Conservation (phyloP, 2,888 invertebrate species). For the Mayetiola destructor region DNA sequence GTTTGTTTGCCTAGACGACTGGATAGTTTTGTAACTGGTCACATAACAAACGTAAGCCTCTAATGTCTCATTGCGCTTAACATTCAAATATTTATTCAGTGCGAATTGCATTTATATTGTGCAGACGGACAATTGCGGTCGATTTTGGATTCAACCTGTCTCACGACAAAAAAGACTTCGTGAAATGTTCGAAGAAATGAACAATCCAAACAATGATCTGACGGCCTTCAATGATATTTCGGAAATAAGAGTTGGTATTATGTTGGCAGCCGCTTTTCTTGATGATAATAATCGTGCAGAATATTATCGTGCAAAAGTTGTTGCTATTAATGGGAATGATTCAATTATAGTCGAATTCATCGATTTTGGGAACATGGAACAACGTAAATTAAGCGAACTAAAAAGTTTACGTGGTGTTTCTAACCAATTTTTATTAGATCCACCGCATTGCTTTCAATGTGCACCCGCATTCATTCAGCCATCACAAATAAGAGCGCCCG, state of each 20-base stretch:
- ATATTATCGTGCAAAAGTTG: constrained; percentile 46
- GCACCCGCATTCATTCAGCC: constrained; percentile 55
- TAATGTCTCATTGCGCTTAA: not conserved
- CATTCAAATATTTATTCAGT: constrained; percentile 5
- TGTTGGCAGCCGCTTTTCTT: constrained; percentile 44
- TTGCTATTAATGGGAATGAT: too few relatives aligned
- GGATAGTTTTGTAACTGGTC: constrained; percentile 36
- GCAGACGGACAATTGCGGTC: constrained; percentile 28
- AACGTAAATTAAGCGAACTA: constrained; percentile 36
- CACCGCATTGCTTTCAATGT: constrained; percentile 57
- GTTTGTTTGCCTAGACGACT: constrained; percentile 45
- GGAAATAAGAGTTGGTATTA: constrained; percentile 35
- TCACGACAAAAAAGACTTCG: constrained; percentile 12
- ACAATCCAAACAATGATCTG: constrained; percentile 1
- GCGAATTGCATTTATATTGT: not conserved
- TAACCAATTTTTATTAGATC: constrained; percentile 26
- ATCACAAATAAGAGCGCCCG: constrained; percentile 41
- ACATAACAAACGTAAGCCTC: constrained; percentile 41
- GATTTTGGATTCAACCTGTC: constrained; percentile 31
- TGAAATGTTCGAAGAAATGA: not conserved
- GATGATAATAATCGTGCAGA: constrained; percentile 26
- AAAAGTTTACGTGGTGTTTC: constrained; percentile 28
- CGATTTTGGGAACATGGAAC: constrained; percentile 56
- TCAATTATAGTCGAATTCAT: constrained; percentile 58
- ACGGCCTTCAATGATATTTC: not conserved